A percentile compares a stretch with the other conserved stretches of the same genome.
Evolutionary conservation across 2,797 vertebrate species (phyloP).

Genomic region (Anguilla anguilla): DNA sequence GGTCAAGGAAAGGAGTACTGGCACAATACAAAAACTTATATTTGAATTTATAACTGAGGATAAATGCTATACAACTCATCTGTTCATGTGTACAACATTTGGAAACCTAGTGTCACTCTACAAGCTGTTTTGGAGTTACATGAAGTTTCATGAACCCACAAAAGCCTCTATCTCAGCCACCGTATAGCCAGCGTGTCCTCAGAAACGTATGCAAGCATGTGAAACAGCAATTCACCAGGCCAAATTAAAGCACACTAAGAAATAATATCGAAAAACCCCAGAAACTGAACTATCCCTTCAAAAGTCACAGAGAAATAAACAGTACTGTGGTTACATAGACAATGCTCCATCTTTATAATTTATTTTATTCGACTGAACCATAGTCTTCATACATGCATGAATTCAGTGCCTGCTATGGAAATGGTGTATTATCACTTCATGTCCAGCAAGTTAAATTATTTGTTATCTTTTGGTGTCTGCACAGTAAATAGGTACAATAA

Average conservation of each 20-base stretch:
- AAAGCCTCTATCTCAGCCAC: no score
- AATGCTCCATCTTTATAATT: background rate
- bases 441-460: background rate
- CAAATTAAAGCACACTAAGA: background rate
- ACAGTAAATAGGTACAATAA: constrained; percentile 14
- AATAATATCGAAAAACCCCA: background rate
- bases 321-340: background rate
- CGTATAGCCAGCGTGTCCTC: no score
- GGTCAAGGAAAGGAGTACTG: no score
- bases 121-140: no score
- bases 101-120: no score
- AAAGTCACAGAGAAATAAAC: background rate
- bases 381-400: background rate
- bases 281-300: background rate
- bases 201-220: no score
- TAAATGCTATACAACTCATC: no score
- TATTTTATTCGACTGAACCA: background rate
- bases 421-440: background rate
- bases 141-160: no score
- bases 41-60: no score
- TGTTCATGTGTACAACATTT: no score
- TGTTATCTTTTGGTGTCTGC: background rate
- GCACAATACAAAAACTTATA: no score
- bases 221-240: background rate
- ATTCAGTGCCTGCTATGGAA: background rate